Evolutionary conservation across 2,797 vertebrate species (phyloP).

Genomic region (Typhlichthys subterraneus): DNA sequence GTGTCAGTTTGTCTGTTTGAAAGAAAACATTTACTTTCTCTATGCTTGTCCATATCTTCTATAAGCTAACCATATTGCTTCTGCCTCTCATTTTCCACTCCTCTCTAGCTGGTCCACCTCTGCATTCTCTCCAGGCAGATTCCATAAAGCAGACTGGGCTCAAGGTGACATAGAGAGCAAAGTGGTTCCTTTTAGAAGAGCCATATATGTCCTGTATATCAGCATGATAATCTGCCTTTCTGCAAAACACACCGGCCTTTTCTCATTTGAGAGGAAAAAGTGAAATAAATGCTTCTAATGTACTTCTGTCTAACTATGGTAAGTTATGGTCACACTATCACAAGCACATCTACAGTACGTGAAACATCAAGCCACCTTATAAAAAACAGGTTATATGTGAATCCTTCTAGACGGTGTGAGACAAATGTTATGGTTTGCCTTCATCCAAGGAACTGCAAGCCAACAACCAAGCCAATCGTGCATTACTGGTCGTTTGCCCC

Average conservation of each 20-base stretch:
- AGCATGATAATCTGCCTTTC: slow-evolving; percentile 23
- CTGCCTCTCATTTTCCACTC: neutral
- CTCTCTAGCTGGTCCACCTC: slow-evolving; percentile 10
- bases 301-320: neutral
- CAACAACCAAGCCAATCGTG: too few species aligned
- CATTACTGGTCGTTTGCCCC: neutral
- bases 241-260: slow-evolving; percentile 27
- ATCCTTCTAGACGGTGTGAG: too few species aligned
- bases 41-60: neutral
- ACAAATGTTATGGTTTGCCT: neutral
- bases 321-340: too few species aligned
- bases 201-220: slow-evolving; percentile 25
- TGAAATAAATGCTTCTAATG: neutral
- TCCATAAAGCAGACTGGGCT: slow-evolving; percentile 39
- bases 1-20: neutral
- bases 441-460: too few species aligned
- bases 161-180: slow-evolving; percentile 45
- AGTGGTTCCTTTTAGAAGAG: slow-evolving; percentile 24
- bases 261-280: slow-evolving; percentile 19
- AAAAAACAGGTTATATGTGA: too few species aligned
- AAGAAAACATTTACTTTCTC: neutral
- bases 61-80: neutral
- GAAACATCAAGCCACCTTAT: too few species aligned
- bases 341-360: too few species aligned
- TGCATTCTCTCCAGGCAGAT: slow-evolving; percentile 23